Base-by-base conservation (phyloP, 2,797 vertebrate species). In the Menidia menidia region DNA sequence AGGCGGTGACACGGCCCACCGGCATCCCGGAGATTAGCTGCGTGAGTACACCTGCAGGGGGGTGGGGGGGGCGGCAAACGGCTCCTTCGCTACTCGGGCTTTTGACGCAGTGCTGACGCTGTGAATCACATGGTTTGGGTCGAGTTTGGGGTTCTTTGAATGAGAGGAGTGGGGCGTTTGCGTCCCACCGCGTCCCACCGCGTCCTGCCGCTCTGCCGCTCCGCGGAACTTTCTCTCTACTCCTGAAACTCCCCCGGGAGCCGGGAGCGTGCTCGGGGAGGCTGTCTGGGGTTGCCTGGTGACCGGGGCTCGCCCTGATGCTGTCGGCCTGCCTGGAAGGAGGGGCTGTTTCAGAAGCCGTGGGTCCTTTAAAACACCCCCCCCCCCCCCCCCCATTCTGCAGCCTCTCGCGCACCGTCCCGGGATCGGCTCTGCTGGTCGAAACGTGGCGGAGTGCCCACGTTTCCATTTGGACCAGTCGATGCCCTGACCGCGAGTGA, bases 221-320 rank as follows among this genome's bases (percentile, higher is more conserved):
- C 9, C 7, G 25, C 77, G 81, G 67, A 61, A 76, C 59, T 71
- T 80, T 71, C 51, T 7, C 18, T 47, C 16, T 1, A 25, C 35
- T 7, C 35, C 16, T 8, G 8, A 6, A 47, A 9, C 44, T 45
- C 44, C 45, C 18, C 45, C 7, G 45, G 3, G 45, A 18, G n/a
- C 9, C 5, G 70, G 74, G 69, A 73, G 78, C 79, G 64, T 80
- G 51, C 69, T 87, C 68, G 68, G n/a, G 60, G 5, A 13, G 31
- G 69, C 71, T 75, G 64, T 32, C 31, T 62, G 0, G 18, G 56
- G 90, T 91, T 89, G 83, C 89, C 72, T 79, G 73, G 88, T 85
- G 82, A 92, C 87, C 57, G 12, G 18, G 33, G 58, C 9, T 78
- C 66, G 73, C n/a, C 66, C 42, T 32, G 79, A 80, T 50, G 66